Evolutionary conservation across 1,140 invertebrate genomes (phyloP), one percentile per base, ranked within the genome.

Genomic region (Belonocnema kinseyi): DNA sequence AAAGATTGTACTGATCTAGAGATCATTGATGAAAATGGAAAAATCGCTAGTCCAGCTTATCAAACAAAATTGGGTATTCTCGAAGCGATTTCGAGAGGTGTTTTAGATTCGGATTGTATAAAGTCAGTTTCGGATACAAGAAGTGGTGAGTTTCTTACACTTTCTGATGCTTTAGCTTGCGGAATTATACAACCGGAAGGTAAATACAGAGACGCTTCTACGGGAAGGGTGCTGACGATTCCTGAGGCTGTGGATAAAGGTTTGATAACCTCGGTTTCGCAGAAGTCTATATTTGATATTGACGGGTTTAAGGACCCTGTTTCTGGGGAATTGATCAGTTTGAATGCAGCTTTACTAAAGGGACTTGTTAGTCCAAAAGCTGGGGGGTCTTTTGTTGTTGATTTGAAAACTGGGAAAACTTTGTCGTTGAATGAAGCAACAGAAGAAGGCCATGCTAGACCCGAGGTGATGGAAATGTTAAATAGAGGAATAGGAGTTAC

Each of bases 241-340:
- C 93, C 93, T 11, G 95, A 98, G 86, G 97, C 97, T 7, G 95
- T 97, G 5, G 95, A 96, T 86, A 93, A 95, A 80, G 97, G 98
- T 53, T 92, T 97, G n/a, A 95, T 99, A 56, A 96, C 96, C 10
- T 96, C 97, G 6, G 95, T 98, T 5, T 94, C 95, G 13, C 95
- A 96, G 87, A 96, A 96, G 89, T 97, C 96, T 7, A 95, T 98
- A 77, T 98, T 98, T 88, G 96, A 98, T 87, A 97, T 98, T 76
- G 96, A 97, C 82, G 97, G 96, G 76, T 97, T 99, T 86, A 96
- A 95, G 86, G 96, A 98, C 89, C 94, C 96, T 0, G 93, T 94
- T 79, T 96, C 95, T 66, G 95, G 94, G 26, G 96, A 97, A 87
- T 96, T 95, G 86, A 93, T 99, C 56, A 97, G 95, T 85, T 95